Evolutionary conservation across 2,888 invertebrate species (phyloP), one percentile per base, ranked within the genome.

Genomic region (Myopa tessellatipennis): DNA sequence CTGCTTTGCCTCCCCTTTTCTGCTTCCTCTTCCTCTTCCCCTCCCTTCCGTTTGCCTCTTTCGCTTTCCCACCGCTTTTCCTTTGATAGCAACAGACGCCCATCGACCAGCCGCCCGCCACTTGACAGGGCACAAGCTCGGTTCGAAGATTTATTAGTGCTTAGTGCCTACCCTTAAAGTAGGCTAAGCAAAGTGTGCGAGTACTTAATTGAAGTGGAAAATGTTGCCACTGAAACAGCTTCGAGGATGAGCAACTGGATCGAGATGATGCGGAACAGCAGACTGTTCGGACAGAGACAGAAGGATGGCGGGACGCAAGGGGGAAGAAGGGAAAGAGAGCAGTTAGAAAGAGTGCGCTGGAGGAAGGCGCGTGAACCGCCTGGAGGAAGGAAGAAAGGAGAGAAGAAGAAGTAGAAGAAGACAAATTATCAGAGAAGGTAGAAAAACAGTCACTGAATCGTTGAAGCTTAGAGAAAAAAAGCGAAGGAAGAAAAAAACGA

Each of bases 181-280:
- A 60, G 68, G 58, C 75, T 69, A 60, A 12, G 45, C 60, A 45
- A 68, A 68, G 69, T 60, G 50, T 69, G 69, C 10, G 60, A 16
- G 45, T 75, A 68, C 38, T 69, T 75, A 75, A 69, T 75, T 75
- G 75, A 69, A 75, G 75, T 75, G 75, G 60, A 75, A 68, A 75
- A 45, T 45, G 75, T 26, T 69, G 34, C 16, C 68, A 69, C 55
- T 68, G 75, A 67, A 75, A 69, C 18, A 18, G 45, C 14, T 16
- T 61, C 40, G 55, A 10, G 7, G 45, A 74, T 36, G 74, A 68
- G 67, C 58, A 60, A 67, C 38, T 74, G 40, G 5, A 65, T 61
- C 61, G 61, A 60, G 63, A 52, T 36, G 16, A 4, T 14, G n/a
- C 4, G 12, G 34, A 12, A 63, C 50, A 69, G 18, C 45, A 45